Percentiles rank a stretch among this genome's conserved stretches.
These are phyloP conservation scores for Sitobion miscanthi DNA, from an alignment of 1,140 invertebrate genomes.

Conservation along the genomic window DNA sequence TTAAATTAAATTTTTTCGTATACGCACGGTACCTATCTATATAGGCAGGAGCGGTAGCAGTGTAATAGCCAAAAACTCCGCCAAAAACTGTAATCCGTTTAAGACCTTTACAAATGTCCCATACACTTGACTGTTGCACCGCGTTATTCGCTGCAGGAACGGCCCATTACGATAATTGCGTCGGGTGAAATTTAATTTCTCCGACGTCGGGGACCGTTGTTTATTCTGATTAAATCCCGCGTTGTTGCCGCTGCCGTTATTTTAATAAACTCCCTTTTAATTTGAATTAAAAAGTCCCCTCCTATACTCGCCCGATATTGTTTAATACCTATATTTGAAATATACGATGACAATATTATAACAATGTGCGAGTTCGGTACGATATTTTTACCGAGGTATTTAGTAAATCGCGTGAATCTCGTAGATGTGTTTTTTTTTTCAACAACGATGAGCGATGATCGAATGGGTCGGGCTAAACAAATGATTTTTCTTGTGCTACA, in stretches of 20 bases:
- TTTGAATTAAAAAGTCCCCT: not conserved
- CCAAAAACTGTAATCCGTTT: not conserved
- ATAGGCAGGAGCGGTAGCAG: not conserved
- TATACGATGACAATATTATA: not conserved
- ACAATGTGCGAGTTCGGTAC: not conserved
- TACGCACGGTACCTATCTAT: too few relatives aligned
- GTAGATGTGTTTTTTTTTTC: too few relatives aligned
- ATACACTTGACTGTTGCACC: not conserved
- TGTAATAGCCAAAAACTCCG: not conserved
- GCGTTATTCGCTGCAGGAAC: not conserved
- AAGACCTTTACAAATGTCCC: not conserved
- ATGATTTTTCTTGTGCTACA: not conserved
- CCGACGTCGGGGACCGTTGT: not conserved
- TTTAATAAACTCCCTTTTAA: not conserved
- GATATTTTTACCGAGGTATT: not conserved
- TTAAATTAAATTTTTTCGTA: not conserved
- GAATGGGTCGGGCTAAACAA: not conserved
- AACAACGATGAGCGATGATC: not conserved
- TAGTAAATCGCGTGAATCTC: too few relatives aligned
- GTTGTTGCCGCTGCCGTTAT: not conserved
- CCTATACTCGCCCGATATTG: not conserved
- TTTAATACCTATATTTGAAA: not conserved
- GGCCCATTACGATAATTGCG: slow-evolving; percentile 3
- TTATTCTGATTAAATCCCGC: not conserved
- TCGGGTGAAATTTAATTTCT: not conserved